A percentile compares a stretch with the other conserved stretches of the same genome.
phyloP scores from a whole-genome alignment of 2,113 vertebrate genomes.

The Tenebrosternarchus preto region DNA sequence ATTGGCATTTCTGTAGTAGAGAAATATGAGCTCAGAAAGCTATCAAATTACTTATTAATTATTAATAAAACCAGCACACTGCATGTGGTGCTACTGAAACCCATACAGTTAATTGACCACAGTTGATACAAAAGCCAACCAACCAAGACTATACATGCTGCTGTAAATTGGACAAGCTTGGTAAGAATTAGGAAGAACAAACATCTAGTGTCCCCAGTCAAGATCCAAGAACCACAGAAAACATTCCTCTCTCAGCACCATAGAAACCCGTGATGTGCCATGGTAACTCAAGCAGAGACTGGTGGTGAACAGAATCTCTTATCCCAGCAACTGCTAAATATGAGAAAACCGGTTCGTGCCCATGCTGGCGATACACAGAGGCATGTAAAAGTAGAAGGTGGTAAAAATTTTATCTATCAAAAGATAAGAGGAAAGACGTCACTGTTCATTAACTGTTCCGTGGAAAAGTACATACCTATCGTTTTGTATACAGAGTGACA shows the following conservation, averaged over 20 bases:
- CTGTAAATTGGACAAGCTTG: conserved; percentile 59
- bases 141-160: conserved; percentile 64
- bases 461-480: background rate
- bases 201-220: conserved; percentile 65
- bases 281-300: conserved; percentile 49
- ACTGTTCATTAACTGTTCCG: background rate
- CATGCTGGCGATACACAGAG: background rate
- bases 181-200: conserved; percentile 45
- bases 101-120: background rate
- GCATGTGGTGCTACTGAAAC: background rate
- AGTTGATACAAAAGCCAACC: conserved; percentile 54
- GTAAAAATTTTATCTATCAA: background rate
- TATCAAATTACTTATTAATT: no score
- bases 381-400: background rate
- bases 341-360: background rate
- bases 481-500: background rate
- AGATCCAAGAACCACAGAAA: conserved; percentile 62
- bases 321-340: conserved; percentile 41
- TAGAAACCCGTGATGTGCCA: conserved; percentile 66
- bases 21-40: no score
- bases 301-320: conserved; percentile 43
- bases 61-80: background rate
- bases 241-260: conserved; percentile 67
- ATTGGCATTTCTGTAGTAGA: no score
- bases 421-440: background rate